Evolutionary conservation across 2,888 invertebrate species (phyloP).

Genomic region (Drosophila antonietae): DNA sequence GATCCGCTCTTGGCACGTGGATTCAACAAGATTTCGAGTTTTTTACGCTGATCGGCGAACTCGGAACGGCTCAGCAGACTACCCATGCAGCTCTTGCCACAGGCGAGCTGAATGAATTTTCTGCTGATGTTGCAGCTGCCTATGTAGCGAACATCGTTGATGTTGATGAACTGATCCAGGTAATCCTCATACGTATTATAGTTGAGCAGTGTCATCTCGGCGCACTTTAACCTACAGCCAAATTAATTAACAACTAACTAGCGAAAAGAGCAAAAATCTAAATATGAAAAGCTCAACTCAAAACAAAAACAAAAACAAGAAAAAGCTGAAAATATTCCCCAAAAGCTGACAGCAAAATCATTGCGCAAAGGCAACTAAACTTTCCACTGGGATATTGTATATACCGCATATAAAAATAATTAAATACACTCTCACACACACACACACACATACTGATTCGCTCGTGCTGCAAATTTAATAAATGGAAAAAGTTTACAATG

Average conservation of each 20-base stretch:
- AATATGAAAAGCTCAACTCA: constrained; percentile 5
- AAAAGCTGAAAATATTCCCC: constrained; percentile 38
- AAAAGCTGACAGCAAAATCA: constrained; percentile 44
- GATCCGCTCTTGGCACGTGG: constrained; percentile 12
- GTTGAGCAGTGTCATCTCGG: constrained; percentile 40
- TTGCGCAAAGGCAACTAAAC: constrained; percentile 27
- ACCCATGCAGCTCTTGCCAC: constrained; percentile 43
- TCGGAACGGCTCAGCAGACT: constrained; percentile 42
- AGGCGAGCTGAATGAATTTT: constrained; percentile 30
- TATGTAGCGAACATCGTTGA: constrained; percentile 46
- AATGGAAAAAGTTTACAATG: constrained; percentile 70
- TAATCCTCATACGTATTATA: constrained; percentile 51
- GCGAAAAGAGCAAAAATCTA: constrained; percentile 4
- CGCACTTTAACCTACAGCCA: not conserved
- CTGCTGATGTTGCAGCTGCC: constrained; percentile 35
- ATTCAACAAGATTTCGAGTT: constrained; percentile 9
- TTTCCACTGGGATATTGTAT: constrained; percentile 16
- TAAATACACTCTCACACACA: constrained; percentile 45
- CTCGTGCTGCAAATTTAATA: constrained; percentile 69
- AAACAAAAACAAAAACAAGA: not conserved
- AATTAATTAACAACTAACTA: constrained; percentile 10
- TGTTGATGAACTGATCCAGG: constrained; percentile 51
- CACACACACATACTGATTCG: constrained; percentile 15
- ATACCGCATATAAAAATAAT: constrained; percentile 54
- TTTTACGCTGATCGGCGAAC: constrained; percentile 27